Evolutionary conservation across 1,140 invertebrate genomes (phyloP).

Genomic region (Tribolium castaneum): DNA sequence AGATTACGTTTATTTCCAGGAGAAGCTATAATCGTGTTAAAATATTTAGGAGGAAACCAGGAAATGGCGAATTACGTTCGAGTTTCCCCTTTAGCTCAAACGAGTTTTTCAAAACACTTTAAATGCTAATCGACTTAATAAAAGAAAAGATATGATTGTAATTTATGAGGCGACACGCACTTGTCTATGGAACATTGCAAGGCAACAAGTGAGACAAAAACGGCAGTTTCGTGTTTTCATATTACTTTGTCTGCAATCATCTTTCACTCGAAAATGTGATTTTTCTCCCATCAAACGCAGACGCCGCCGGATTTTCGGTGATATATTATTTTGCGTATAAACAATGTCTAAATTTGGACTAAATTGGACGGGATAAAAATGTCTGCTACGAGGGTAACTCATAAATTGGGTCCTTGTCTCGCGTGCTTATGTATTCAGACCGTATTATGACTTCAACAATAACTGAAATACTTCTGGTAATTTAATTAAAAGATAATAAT

Average conservation of each 20-base stretch:
- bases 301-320: background rate
- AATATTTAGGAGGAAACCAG: constrained; percentile 25
- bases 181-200: constrained; percentile 1
- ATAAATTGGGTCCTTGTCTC: background rate
- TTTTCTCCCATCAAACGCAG: constrained; percentile 13
- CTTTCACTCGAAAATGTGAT: constrained; percentile 18
- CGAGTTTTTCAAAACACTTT: constrained; percentile 20
- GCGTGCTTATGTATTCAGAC: too few species aligned
- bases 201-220: constrained; percentile 27
- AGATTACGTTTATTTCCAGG: constrained; percentile 28
- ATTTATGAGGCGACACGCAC: constrained; percentile 14
- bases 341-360: background rate
- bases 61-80: constrained; percentile 23
- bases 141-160: constrained; percentile 30
- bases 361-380: background rate
- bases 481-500: background rate
- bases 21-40: constrained; percentile 29
- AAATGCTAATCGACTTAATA: constrained; percentile 28
- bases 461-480: background rate
- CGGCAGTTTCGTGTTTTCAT: constrained; percentile 18
- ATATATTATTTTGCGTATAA: constrained; percentile 20
- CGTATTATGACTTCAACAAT: too few species aligned
- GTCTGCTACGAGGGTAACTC: background rate
- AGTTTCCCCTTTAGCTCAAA: constrained; percentile 8
- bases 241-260: constrained; percentile 25